A percentile compares a stretch with the other conserved stretches of the same genome.
Evolutionary conservation across 2,888 invertebrate species (phyloP).

Genomic region (Cephus pygmeus): DNA sequence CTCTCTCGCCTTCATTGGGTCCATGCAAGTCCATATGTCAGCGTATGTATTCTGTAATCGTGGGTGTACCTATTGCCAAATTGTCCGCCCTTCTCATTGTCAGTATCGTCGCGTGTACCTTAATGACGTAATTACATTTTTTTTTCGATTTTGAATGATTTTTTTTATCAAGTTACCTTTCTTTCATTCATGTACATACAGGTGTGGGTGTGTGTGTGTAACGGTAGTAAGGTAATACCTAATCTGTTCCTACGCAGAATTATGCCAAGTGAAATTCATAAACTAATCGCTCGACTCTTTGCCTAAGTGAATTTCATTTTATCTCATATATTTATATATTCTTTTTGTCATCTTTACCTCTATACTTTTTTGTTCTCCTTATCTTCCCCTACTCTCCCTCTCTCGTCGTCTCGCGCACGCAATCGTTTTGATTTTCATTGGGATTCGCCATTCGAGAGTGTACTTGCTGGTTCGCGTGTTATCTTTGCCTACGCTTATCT

Average conservation of each 20-base stretch:
- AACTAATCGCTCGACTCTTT: background rate
- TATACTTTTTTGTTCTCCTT: background rate
- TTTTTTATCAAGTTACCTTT: background rate
- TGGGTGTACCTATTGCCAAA: background rate
- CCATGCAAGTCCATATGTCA: too few species aligned
- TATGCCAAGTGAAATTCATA: background rate
- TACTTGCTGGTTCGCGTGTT: background rate
- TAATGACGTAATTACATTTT: background rate
- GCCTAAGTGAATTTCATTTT: background rate
- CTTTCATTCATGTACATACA: background rate
- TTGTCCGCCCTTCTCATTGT: background rate
- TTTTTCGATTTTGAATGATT: background rate
- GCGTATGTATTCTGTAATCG: too few species aligned
- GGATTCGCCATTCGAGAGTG: background rate
- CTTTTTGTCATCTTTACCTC: background rate
- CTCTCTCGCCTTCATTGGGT: background rate
- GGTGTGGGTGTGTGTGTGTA: background rate
- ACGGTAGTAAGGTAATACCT: background rate
- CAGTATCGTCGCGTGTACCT: background rate
- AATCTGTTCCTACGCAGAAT: background rate
- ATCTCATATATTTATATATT: background rate
- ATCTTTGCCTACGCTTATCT: background rate
- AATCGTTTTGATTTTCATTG: background rate
- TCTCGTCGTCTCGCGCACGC: background rate
- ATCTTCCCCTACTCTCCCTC: background rate